phyloP scores from a whole-genome alignment of 2,797 vertebrate species.

The Glyptemys insculpta region DNA sequence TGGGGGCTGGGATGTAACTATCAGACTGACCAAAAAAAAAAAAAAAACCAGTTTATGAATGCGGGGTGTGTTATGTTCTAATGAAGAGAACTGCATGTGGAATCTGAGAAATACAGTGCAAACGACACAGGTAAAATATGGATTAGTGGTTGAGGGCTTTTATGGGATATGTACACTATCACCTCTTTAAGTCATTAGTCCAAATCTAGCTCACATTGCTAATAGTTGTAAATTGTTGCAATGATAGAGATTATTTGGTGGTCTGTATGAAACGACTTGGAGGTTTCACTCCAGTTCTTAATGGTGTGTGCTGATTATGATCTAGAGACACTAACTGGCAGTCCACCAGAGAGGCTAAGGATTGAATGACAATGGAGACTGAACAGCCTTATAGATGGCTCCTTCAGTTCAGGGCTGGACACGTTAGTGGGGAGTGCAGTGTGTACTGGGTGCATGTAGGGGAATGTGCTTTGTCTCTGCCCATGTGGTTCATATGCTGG shows the following conservation, averaged over 20 bases:
- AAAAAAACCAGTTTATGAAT: neutral
- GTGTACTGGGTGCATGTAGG: neutral
- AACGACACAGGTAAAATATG: accelerated
- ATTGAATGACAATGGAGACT: accelerated
- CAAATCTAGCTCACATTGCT: neutral
- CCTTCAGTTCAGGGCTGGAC: neutral
- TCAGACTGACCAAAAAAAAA: neutral
- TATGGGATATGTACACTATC: neutral
- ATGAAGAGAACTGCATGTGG: neutral
- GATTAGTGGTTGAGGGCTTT: neutral
- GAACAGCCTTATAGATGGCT: neutral
- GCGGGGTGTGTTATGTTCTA: neutral
- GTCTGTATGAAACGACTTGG: neutral
- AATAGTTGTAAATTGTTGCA: neutral
- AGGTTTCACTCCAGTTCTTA: neutral
- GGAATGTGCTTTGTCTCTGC: neutral
- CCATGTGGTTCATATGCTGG: neutral
- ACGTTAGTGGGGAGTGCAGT: neutral
- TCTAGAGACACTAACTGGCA: neutral
- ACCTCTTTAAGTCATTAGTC: neutral
- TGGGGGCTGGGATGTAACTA: neutral
- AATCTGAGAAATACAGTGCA: accelerated
- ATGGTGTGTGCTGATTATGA: neutral
- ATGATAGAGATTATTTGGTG: neutral
- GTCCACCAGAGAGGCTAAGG: neutral